phyloP scores from a whole-genome alignment of 1,140 invertebrate species.

The Heliconius congener region DNA sequence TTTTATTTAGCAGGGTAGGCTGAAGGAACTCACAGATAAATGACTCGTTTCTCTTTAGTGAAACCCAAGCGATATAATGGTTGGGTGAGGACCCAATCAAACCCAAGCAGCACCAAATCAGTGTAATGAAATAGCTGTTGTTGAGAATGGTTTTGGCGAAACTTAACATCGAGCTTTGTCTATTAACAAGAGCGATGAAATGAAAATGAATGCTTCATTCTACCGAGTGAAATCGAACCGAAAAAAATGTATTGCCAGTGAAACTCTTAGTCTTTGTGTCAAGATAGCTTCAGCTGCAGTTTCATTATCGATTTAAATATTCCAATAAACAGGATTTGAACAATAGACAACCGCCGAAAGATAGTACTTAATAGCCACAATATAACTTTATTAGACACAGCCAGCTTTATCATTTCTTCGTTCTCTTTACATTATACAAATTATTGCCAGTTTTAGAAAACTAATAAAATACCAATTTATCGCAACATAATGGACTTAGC shows the following conservation, averaged over 20 bases:
- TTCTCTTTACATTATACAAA: background rate
- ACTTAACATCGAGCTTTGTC: background rate
- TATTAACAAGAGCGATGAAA: too few relatives aligned
- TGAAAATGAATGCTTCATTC: too few relatives aligned
- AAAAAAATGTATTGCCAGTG: too few relatives aligned
- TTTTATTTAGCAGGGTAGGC: background rate
- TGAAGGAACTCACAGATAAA: too few relatives aligned
- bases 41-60: background rate
- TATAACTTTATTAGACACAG: background rate
- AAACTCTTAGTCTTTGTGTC: background rate
- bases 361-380: background rate
- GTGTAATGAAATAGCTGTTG: too few relatives aligned
- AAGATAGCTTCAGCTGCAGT: background rate
- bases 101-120: too few relatives aligned
- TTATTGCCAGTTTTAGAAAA: background rate
- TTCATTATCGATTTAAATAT: background rate
- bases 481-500: slow-evolving; percentile 34
- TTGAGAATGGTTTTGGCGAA: too few relatives aligned
- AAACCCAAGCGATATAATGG: too few relatives aligned
- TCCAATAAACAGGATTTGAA: background rate
- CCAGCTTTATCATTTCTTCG: background rate
- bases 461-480: slow-evolving; percentile 16
- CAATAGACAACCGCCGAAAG: too few relatives aligned
- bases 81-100: too few relatives aligned
- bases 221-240: too few relatives aligned